Evolutionary conservation across 2,888 invertebrate species (phyloP).

Genomic region (Sicus ferrugineus): DNA sequence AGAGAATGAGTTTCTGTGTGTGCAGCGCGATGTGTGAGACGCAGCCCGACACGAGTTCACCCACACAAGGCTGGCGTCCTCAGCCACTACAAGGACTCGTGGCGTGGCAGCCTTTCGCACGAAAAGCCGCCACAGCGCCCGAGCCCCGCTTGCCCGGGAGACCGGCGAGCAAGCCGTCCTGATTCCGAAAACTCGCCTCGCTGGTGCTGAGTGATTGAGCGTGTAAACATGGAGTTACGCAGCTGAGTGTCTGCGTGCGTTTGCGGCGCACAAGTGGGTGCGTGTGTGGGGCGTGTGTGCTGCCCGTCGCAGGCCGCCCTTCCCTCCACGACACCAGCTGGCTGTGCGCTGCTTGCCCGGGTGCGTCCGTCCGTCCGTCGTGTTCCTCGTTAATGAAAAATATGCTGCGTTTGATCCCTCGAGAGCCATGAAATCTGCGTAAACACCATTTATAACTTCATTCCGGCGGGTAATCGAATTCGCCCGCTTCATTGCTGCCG

Average conservation of each 20-base stretch:
- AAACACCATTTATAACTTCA: slow-evolving; percentile 31
- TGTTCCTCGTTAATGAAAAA: slow-evolving; percentile 28
- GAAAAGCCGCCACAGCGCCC: not conserved
- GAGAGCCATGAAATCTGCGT: slow-evolving; percentile 27
- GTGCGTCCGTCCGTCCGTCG: slow-evolving; percentile 14
- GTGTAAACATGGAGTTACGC: not conserved
- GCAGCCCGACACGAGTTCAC: slow-evolving; percentile 1
- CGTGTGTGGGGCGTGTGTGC: not conserved
- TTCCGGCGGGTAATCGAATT: slow-evolving; percentile 33
- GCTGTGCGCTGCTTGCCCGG: not conserved
- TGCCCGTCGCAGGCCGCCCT: not conserved
- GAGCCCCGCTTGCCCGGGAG: slow-evolving; percentile 3
- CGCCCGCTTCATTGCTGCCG: slow-evolving; percentile 13
- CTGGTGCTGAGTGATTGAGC: slow-evolving; percentile 30
- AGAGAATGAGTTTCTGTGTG: slow-evolving; percentile 24
- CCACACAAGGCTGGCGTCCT: slow-evolving; percentile 1
- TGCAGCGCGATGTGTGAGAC: not conserved
- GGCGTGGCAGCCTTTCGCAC: slow-evolving; percentile 17
- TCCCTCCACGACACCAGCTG: not conserved
- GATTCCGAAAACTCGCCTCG: slow-evolving; percentile 21
- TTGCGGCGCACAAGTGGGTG: not conserved
- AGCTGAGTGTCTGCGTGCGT: not conserved
- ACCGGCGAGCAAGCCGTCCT: slow-evolving; percentile 16
- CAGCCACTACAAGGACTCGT: slow-evolving; percentile 11
- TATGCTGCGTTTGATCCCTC: slow-evolving; percentile 22